Base-by-base conservation (phyloP, 2,888 invertebrate species). In the Euzetes globulus region DNA sequence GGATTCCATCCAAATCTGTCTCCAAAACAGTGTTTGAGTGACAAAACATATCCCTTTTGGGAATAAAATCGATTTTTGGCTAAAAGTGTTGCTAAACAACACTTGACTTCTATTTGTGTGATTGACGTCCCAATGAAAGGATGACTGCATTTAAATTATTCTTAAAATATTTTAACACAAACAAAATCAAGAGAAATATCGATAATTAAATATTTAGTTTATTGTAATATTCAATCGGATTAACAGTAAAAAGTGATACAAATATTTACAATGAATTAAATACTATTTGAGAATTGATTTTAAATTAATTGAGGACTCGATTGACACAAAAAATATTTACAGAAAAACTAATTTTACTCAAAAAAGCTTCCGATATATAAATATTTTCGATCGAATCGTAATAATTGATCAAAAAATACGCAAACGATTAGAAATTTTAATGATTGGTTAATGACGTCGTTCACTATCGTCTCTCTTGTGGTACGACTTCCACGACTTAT, bases 81-180 rank as follows among this genome's bases (percentile, higher is more conserved):
- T 25, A 70, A 70, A 68, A 65, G 37, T 65, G 70, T 70, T 47
- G 70, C 45, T 22, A 70, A 70, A 70, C 45, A 47, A 65, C 33
- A 19, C 41, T 17, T n/a, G 33, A 65, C 15, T 37, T 65, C 33
- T 65, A 33, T 65, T 65, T 37, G 6, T 65, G 60, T 60, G 55
- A 17, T 65, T 58, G 58, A 22, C 27, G 15, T 58, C 19, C 27
- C 2, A 27, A 3, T 58, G 22, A 58, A 58, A 11, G 17, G 19
- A 5, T 19, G n/a, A n/a, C n/a, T n/a, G n/a, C n/a, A n/a, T n/a
- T n/a, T n/a, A n/a, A n/a, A n/a, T n/a, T n/a, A n/a, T n/a, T n/a
- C n/a, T n/a, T n/a, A n/a, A n/a, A n/a, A 13, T 9, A 41, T 41
- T 41, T 13, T 9, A 41, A 41, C 13, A 6, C 41, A 41, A 41